Conservation (phyloP, 2,797 vertebrate genomes). For the Acropternis orthonyx region DNA sequence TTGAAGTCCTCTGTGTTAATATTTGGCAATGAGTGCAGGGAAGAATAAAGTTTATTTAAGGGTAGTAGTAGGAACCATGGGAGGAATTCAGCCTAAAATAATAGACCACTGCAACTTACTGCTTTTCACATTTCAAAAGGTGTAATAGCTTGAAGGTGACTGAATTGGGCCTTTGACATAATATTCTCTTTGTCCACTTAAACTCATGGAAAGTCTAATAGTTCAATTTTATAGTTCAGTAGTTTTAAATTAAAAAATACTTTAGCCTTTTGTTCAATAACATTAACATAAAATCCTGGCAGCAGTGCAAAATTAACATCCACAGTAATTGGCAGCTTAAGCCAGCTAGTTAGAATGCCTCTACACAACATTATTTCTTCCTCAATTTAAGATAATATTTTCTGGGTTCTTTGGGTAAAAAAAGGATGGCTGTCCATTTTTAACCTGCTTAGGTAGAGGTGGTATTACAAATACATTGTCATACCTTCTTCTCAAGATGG, state of each 20-base stretch:
- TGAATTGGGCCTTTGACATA: conserved; percentile 60
- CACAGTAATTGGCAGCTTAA: conserved; percentile 53
- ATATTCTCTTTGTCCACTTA: conserved; percentile 62
- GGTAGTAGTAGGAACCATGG: not conserved
- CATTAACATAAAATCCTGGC: conserved; percentile 69
- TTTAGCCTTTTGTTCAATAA: conserved; percentile 67
- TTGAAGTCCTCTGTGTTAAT: not conserved
- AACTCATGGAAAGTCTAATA: conserved; percentile 57
- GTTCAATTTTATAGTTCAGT: conserved; percentile 72
- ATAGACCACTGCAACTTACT: not conserved
- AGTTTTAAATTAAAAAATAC: conserved; percentile 73
- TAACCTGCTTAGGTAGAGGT: not conserved
- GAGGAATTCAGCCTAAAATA: conserved; percentile 25
- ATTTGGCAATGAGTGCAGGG: not conserved
- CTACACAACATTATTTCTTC: conserved; percentile 21
- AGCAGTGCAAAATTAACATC: conserved; percentile 59
- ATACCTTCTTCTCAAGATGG: not conserved
- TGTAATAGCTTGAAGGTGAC: conserved; percentile 64
- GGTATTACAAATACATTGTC: not conserved
- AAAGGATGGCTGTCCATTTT: not conserved
- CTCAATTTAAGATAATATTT: conserved; percentile 25
- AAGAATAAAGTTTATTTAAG: conserved; percentile 23
- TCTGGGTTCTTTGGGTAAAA: not conserved
- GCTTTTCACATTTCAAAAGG: conserved; percentile 27
- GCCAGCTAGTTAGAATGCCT: conserved; percentile 12